These are phyloP conservation scores for Nyleta sp. DNA, from an alignment of 2,888 invertebrate genomes.

Conservation along the genomic window DNA sequence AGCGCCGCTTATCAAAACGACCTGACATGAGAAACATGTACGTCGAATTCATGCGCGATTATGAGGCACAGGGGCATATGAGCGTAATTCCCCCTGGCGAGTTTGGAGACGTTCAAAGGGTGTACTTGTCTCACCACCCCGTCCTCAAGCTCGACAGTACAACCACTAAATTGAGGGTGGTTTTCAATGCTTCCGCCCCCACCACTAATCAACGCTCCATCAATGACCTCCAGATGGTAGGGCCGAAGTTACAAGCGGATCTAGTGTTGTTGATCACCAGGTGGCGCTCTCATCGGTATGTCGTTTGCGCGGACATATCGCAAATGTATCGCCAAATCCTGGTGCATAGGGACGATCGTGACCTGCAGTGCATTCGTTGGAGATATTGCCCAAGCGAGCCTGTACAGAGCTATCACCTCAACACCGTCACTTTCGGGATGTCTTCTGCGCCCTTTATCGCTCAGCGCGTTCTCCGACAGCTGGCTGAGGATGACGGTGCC, in stretches of 20 bases:
- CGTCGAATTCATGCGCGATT: background rate
- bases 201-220: conserved; percentile 13
- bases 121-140: conserved; percentile 1
- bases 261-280: conserved; percentile 3
- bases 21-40: background rate
- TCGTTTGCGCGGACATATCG: conserved; percentile 23
- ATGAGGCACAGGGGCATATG: background rate
- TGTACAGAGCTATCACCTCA: background rate
- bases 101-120: background rate
- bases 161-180: conserved; percentile 8
- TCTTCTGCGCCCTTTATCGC: conserved; percentile 67
- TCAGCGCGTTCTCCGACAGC: conserved; percentile 58
- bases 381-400: background rate
- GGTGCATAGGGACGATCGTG: background rate
- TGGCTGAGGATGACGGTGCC: conserved; percentile 53
- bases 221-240: conserved; percentile 18
- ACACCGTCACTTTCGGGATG: conserved; percentile 56
- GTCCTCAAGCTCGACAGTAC: background rate
- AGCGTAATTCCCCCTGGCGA: background rate
- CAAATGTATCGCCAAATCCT: conserved; percentile 36
- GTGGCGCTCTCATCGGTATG: conserved; percentile 12
- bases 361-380: conserved; percentile 12
- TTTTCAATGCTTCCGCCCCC: conserved; percentile 30
- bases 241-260: conserved; percentile 32
- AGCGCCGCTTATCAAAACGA: background rate